A percentile compares a stretch with the other conserved stretches of the same genome.
These are phyloP conservation scores for Rhinopithecus roxellana DNA, from an alignment of 2,113 vertebrate species.

Conservation along the genomic window DNA sequence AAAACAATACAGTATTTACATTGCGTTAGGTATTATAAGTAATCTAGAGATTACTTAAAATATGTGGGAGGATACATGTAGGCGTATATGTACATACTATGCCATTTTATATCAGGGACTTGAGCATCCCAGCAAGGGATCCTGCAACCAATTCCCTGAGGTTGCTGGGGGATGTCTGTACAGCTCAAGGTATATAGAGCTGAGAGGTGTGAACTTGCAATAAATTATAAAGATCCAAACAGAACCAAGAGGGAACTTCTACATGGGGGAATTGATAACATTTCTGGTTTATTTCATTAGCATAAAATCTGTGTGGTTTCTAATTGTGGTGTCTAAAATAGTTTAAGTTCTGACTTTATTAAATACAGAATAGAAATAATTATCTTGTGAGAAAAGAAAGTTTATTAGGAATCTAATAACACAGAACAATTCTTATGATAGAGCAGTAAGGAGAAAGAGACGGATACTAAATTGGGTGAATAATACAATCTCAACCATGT, in stretches of 20 bases:
- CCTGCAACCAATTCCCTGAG: background rate
- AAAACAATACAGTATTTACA: background rate
- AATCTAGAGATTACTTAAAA: background rate
- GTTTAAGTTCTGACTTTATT: constrained; percentile 6
- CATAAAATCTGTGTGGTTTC: background rate
- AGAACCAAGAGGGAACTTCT: background rate
- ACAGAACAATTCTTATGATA: background rate
- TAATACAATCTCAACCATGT: background rate
- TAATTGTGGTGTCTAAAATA: background rate
- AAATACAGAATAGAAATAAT: constrained; percentile 2
- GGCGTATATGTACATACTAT: background rate
- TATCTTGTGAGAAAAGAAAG: background rate
- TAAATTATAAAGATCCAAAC: background rate
- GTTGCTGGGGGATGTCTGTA: background rate
- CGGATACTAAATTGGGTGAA: background rate
- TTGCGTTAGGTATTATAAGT: background rate
- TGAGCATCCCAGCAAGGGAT: background rate
- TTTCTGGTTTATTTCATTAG: background rate
- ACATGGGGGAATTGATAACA: background rate
- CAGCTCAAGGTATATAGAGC: background rate
- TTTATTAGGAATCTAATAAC: constrained; percentile 2
- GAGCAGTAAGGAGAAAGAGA: background rate
- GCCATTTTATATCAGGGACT: background rate
- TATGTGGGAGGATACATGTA: background rate
- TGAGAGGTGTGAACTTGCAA: background rate